Conservation (phyloP, 2,888 invertebrate genomes). For the Pomacea canaliculata region DNA sequence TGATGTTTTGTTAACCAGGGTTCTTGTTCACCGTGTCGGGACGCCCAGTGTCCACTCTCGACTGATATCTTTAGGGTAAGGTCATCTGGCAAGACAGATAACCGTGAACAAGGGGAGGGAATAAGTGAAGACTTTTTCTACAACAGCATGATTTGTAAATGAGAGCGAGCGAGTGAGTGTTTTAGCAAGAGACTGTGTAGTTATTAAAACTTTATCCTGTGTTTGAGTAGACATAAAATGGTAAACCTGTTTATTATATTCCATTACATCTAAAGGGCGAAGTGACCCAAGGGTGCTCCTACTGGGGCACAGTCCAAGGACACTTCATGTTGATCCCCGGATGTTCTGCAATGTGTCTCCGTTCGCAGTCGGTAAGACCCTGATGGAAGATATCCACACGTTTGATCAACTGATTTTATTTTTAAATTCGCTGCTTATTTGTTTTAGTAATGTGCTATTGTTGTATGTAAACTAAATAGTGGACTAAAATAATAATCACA, state of each 20-base stretch:
- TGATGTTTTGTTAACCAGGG: constrained; percentile 34
- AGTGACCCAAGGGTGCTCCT: constrained; percentile 32
- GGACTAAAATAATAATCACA: too few species aligned
- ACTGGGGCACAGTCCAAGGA: constrained; percentile 36
- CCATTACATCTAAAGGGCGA: constrained; percentile 20
- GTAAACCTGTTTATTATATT: not conserved
- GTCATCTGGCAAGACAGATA: not conserved
- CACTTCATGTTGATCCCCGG: constrained; percentile 29
- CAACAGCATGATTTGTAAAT: not conserved
- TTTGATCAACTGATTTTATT: too few species aligned
- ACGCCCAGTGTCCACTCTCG: constrained; percentile 36
- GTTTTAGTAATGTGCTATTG: too few species aligned
- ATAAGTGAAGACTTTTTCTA: not conserved
- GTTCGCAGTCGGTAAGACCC: constrained; percentile 41
- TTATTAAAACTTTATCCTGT: too few species aligned
- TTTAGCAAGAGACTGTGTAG: too few species aligned
- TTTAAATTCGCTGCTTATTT: too few species aligned
- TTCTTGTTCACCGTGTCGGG: constrained; percentile 46
- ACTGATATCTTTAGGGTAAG: constrained; percentile 41
- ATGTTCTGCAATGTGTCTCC: constrained; percentile 49
- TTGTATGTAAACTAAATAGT: too few species aligned
- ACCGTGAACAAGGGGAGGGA: not conserved
- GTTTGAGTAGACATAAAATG: too few species aligned
- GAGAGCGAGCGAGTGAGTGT: not conserved
- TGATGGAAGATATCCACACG: not conserved